Conservation (phyloP, 2,888 invertebrate species). For the Apamea monoglypha region DNA sequence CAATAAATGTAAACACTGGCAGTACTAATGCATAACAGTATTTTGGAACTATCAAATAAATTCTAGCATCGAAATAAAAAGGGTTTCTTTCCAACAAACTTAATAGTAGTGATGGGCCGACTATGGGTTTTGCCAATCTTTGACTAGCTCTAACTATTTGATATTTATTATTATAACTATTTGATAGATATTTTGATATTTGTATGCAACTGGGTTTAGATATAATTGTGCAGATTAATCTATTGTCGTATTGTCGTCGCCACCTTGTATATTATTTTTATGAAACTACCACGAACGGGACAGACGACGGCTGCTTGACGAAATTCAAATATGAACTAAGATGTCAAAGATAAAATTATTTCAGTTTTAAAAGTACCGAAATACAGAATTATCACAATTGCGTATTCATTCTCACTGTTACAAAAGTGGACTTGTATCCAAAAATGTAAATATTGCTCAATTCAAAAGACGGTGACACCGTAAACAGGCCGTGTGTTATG, state of each 20-base stretch:
- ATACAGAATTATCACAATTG: slow-evolving; percentile 34
- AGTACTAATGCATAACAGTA: neutral
- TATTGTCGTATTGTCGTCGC: neutral
- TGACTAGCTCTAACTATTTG: neutral
- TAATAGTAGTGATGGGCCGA: neutral
- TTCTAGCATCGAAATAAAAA: no score
- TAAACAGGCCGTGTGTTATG: slow-evolving; percentile 72
- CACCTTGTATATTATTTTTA: neutral
- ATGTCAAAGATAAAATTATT: neutral
- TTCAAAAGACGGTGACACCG: slow-evolving; percentile 70
- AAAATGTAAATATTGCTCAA: slow-evolving; percentile 81
- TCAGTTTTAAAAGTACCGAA: neutral
- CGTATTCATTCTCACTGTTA: slow-evolving; percentile 53
- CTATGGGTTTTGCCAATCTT: neutral
- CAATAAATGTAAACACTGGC: no score
- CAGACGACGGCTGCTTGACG: neutral
- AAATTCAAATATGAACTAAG: neutral
- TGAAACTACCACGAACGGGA: neutral
- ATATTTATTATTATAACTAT: no score
- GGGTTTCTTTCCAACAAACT: neutral
- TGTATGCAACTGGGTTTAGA: no score
- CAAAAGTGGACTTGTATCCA: slow-evolving; percentile 63
- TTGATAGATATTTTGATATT: no score
- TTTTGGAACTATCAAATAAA: neutral
- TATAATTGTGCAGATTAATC: no score